These are phyloP conservation scores for Spodoptera littoralis DNA, from an alignment of 2,888 invertebrate species.

Conservation along the genomic window DNA sequence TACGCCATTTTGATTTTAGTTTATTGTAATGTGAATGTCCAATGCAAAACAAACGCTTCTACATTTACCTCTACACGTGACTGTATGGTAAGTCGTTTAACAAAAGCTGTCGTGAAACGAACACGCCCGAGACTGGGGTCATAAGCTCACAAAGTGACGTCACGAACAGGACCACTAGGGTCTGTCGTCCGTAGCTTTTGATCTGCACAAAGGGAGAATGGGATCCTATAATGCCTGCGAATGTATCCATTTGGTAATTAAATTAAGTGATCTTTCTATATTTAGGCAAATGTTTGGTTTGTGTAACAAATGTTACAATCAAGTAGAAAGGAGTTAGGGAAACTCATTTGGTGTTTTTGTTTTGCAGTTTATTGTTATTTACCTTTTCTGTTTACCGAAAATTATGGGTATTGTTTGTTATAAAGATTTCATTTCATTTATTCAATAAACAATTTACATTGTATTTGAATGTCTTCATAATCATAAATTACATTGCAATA, in stretches of 20 bases:
- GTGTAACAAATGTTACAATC: neutral
- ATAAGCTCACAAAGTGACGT: conserved; percentile 79
- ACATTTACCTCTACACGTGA: conserved; percentile 28
- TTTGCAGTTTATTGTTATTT: no score
- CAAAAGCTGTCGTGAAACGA: conserved; percentile 47
- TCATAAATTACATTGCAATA: no score
- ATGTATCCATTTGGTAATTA: conserved; percentile 50
- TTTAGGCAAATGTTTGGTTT: conserved; percentile 10
- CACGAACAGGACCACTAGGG: conserved; percentile 62
- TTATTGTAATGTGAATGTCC: conserved; percentile 27
- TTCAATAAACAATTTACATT: no score
- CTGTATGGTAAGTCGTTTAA: conserved; percentile 42
- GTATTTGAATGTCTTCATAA: no score
- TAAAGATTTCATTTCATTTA: no score
- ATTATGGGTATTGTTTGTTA: no score
- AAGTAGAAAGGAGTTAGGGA: no score
- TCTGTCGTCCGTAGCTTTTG: conserved; percentile 60
- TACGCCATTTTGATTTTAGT: neutral
- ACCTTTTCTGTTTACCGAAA: no score
- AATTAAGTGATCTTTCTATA: conserved; percentile 44
- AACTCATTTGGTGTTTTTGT: no score
- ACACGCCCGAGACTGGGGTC: conserved; percentile 45
- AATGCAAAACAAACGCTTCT: conserved; percentile 23
- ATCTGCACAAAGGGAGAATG: conserved; percentile 56
- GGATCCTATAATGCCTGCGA: conserved; percentile 36